phyloP scores from a whole-genome alignment of 2,113 vertebrate genomes.

The Tragelaphus imberbis region DNA sequence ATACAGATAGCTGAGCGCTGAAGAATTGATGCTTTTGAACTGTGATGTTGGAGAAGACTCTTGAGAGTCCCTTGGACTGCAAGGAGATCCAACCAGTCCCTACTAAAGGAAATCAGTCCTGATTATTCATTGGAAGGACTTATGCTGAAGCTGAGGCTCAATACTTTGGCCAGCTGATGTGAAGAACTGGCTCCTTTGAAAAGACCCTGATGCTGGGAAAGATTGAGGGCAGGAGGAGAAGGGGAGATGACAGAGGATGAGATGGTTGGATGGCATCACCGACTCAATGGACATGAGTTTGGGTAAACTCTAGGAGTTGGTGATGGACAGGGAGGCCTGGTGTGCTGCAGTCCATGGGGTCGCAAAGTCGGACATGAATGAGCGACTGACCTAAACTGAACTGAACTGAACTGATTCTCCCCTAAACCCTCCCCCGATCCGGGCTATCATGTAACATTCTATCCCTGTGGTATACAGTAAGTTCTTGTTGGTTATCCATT shows the following conservation, averaged over 20 bases:
- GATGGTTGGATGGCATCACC: background rate
- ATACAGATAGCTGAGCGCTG: background rate
- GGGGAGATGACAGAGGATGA: background rate
- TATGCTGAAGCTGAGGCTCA: background rate
- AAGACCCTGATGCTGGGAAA: background rate
- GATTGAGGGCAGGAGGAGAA: background rate
- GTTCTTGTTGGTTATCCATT: background rate
- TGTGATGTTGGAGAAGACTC: background rate
- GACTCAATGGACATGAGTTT: background rate
- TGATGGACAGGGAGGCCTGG: background rate
- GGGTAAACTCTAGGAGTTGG: background rate
- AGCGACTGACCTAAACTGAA: background rate
- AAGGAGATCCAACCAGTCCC: background rate
- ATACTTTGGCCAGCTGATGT: background rate
- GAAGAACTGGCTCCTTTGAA: background rate
- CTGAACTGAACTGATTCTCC: background rate
- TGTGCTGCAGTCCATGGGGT: background rate
- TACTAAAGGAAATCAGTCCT: background rate
- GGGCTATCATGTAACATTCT: background rate
- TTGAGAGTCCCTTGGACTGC: background rate
- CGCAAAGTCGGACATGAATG: fast-evolving
- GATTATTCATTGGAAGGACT: background rate
- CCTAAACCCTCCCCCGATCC: background rate
- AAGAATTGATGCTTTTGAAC: background rate
- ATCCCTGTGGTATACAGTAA: background rate